A percentile compares a stretch with the other conserved stretches of the same genome.
These are phyloP conservation scores for Grapholita molesta DNA, from an alignment of 1,140 invertebrate genomes.

Conservation along the genomic window DNA sequence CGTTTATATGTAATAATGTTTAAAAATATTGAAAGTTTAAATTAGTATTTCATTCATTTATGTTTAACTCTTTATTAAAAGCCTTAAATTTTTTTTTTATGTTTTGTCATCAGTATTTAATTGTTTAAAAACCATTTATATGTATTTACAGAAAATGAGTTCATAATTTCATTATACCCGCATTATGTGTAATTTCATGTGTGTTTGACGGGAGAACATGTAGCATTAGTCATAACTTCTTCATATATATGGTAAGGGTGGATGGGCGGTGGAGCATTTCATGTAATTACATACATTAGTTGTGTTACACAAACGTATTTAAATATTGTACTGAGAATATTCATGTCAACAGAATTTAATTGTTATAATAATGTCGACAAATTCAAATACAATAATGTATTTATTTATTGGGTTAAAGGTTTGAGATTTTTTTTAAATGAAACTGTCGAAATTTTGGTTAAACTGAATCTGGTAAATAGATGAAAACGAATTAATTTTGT, in stretches of 20 bases:
- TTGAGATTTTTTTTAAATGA: too few species aligned
- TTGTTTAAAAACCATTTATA: not conserved
- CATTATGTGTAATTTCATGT: slow-evolving; percentile 1
- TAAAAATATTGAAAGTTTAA: too few species aligned
- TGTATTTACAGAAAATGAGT: slow-evolving; percentile 4
- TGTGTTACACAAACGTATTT: not conserved
- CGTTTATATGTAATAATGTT: too few species aligned
- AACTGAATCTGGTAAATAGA: too few species aligned
- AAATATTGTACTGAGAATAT: not conserved
- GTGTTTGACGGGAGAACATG: not conserved
- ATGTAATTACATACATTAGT: not conserved
- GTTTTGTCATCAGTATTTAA: too few species aligned
- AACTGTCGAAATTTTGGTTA: too few species aligned
- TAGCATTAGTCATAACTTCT: not conserved
- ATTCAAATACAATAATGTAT: too few species aligned
- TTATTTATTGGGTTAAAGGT: too few species aligned
- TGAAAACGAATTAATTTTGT: too few species aligned
- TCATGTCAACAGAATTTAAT: not conserved
- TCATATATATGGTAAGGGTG: not conserved
- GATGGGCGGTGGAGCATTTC: slow-evolving; percentile 1
- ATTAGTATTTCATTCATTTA: too few species aligned
- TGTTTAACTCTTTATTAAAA: too few species aligned
- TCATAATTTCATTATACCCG: not conserved
- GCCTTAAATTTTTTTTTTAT: too few species aligned
- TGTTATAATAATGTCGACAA: not conserved